Conservation (phyloP, 1,140 invertebrate genomes). For the Rhagoletis zephyria region DNA sequence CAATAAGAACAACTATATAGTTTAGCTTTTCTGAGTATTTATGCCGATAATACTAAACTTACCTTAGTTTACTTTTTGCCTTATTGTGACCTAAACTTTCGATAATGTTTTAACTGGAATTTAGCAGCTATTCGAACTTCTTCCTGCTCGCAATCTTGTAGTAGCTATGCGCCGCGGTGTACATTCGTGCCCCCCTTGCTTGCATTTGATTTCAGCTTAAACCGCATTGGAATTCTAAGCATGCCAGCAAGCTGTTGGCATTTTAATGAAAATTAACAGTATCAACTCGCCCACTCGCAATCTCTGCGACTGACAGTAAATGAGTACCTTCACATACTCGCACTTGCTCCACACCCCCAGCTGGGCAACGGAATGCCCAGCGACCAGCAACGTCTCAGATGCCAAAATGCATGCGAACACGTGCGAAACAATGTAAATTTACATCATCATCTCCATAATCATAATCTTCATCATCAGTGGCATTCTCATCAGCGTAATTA, state of each 20-base stretch:
- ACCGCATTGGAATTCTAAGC: conserved; percentile 43
- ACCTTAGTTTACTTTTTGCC: no score
- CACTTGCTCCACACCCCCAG: not conserved
- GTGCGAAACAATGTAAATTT: conserved; percentile 44
- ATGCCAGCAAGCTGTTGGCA: conserved; percentile 33
- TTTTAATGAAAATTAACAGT: conserved; percentile 52
- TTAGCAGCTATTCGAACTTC: not conserved
- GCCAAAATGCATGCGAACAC: conserved; percentile 36
- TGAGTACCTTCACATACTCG: conserved; percentile 4
- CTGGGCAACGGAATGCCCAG: not conserved
- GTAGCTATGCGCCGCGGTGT: not conserved
- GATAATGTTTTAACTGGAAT: not conserved
- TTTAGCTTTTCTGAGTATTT: no score
- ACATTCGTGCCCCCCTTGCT: not conserved
- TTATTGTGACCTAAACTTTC: not conserved
- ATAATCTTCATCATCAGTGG: not conserved
- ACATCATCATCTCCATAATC: conserved; percentile 19
- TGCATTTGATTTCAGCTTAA: conserved; percentile 10
- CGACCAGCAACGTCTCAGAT: not conserved
- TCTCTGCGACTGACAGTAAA: conserved; percentile 11
- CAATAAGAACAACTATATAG: no score
- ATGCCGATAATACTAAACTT: no score
- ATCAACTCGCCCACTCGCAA: conserved; percentile 31
- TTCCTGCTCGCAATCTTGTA: not conserved
- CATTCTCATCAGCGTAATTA: not conserved